These are phyloP conservation scores for cat (Felis catus) DNA, from an alignment of 2,113 vertebrate species.

Conservation along the genomic window F.catus_Fca126_mat1.0 CM031427.1:1233001-1233500, in stretches of 20 bases:
- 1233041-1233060: neutral
- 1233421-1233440: neutral
- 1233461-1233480: neutral
- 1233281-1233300: rapidly evolving
- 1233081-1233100: neutral
- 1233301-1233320: rapidly evolving
- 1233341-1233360: neutral
- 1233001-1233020: neutral
- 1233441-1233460: neutral
- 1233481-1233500: neutral
- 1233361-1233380: neutral
- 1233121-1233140: neutral
- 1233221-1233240: no score
- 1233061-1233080: neutral
- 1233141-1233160: rapidly evolving
- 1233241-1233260: no score
- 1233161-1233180: neutral
- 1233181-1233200: neutral
- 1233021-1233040: neutral
- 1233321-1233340: no score
- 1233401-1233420: neutral
- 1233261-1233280: no score
- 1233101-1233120: neutral
- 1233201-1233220: neutral
- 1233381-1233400: neutral